phyloP scores from a whole-genome alignment of 2,113 vertebrate species.

The Lycocorax pyrrhopterus region DNA sequence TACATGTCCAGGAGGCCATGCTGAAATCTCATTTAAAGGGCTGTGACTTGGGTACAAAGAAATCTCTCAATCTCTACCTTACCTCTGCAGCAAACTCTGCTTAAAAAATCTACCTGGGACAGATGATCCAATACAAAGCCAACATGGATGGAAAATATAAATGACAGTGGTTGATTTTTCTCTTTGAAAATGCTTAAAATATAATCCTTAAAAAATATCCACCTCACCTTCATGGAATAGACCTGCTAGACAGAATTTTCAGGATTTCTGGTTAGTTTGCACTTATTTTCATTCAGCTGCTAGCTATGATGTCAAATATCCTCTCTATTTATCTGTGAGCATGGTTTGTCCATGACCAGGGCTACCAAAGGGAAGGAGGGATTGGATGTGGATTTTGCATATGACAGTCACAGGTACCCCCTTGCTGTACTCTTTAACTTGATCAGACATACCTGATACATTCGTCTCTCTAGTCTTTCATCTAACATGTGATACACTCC shows the following conservation, averaged over 20 bases:
- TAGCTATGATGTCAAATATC: not conserved
- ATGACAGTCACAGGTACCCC: not conserved
- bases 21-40: not conserved
- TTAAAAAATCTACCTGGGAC: not conserved
- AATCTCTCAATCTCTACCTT: not conserved
- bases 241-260: not conserved
- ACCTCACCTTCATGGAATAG: not conserved
- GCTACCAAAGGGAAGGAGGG: not conserved
- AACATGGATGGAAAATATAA: not conserved
- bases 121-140: not conserved
- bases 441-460: not conserved
- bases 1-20: not conserved
- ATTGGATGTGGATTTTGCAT: not conserved
- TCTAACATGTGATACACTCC: not conserved
- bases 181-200: not conserved
- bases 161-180: not conserved
- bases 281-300: not conserved
- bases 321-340: not conserved
- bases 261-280: not conserved
- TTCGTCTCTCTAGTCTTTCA: not conserved
- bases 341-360: not conserved
- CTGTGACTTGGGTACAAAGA: not conserved
- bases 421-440: not conserved
- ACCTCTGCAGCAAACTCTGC: not conserved
- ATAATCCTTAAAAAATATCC: not conserved